A percentile compares a stretch with the other conserved stretches of the same genome.
Evolutionary conservation across 2,797 vertebrate species (phyloP).

Genomic region (Brotula barbata): DNA sequence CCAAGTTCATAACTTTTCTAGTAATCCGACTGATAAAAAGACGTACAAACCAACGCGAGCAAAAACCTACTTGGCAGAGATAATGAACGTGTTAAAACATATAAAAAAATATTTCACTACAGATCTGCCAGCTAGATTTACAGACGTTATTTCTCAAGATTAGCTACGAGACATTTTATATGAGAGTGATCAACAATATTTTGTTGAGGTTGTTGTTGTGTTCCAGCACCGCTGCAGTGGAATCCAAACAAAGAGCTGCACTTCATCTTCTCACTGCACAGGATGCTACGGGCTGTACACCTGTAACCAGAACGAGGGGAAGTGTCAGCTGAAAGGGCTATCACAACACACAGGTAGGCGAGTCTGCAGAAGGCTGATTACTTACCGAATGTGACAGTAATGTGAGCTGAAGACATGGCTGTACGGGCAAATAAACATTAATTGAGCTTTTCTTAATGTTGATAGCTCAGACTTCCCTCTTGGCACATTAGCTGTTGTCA

Average conservation of each 20-base stretch:
- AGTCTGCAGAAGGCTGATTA: not conserved
- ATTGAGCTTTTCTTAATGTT: not conserved
- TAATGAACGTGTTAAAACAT: no score
- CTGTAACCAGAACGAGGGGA: conserved; percentile 29
- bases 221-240: conserved; percentile 44
- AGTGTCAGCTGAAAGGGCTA: conserved; percentile 55
- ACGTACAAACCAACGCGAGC: no score
- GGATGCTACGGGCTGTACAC: conserved; percentile 58
- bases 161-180: no score
- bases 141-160: not conserved
- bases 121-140: no score
- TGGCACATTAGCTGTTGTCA: no score
- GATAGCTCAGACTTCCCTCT: not conserved
- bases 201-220: not conserved
- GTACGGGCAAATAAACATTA: not conserved
- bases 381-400: not conserved
- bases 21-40: no score
- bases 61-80: no score
- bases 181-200: no score
- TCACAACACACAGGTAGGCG: conserved; percentile 41
- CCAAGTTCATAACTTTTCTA: no score
- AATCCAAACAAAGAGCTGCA: conserved; percentile 39
- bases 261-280: conserved; percentile 19
- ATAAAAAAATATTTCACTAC: no score
- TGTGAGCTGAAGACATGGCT: not conserved